Percentiles rank a stretch among this genome's conserved stretches.
Conservation (phyloP, 2,113 vertebrate species). For the Myrmophylax atrothorax region DNA sequence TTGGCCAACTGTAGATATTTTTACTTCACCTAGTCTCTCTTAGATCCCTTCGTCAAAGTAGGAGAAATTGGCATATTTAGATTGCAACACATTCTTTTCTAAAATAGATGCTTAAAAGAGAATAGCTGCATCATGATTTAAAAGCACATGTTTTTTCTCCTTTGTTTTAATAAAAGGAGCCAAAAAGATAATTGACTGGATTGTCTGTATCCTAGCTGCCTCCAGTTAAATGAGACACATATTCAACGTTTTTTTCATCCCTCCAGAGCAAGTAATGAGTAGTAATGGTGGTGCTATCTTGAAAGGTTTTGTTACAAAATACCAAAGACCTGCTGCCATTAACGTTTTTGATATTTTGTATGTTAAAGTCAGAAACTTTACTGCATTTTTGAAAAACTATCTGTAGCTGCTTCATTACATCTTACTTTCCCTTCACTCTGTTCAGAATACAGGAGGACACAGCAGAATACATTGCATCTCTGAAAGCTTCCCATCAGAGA, state of each 20-base stretch:
- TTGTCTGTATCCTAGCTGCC: neutral
- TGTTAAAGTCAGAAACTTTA: neutral
- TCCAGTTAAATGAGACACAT: neutral
- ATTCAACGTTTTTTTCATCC: neutral
- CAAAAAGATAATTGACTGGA: neutral
- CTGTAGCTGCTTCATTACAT: neutral
- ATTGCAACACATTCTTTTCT: neutral
- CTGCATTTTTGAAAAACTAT: neutral
- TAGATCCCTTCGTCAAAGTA: neutral
- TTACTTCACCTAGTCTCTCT: neutral
- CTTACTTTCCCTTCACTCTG: neutral
- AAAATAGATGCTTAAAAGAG: neutral
- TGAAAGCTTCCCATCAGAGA: slow-evolving; percentile 81
- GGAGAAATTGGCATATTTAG: neutral
- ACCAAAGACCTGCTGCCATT: neutral
- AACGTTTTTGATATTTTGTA: neutral
- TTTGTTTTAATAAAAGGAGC: neutral
- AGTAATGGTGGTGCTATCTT: neutral
- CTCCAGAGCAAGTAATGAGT: neutral
- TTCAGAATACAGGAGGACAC: slow-evolving; percentile 78
- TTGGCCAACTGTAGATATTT: neutral
- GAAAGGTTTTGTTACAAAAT: neutral
- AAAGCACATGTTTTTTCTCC: neutral
- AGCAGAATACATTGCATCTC: slow-evolving; percentile 75
- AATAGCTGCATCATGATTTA: neutral